phyloP scores from a whole-genome alignment of 2,888 invertebrate genomes.

The Nephrotoma flavescens region DNA sequence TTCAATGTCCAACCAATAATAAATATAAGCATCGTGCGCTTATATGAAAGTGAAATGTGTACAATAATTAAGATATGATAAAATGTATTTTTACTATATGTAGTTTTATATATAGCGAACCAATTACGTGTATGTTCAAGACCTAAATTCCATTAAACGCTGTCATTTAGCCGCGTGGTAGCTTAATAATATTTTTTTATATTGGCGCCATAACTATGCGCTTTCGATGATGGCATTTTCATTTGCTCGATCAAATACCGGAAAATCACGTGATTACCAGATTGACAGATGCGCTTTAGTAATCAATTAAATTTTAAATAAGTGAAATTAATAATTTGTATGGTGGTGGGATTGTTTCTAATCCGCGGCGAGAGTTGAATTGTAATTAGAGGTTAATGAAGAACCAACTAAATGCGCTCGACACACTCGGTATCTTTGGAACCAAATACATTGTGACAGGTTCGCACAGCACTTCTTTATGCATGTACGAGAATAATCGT shows the following conservation, averaged over 20 bases:
- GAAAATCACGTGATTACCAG: background rate
- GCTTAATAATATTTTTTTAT: background rate
- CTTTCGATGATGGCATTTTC: background rate
- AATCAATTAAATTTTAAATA: background rate
- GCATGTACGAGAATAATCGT: background rate
- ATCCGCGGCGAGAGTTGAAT: background rate
- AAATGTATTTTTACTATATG: background rate
- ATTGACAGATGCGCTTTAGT: background rate
- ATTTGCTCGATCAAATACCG: background rate
- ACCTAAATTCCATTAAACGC: background rate
- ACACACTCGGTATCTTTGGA: too few species aligned
- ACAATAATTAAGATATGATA: background rate
- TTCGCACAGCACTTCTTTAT: background rate
- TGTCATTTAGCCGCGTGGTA: background rate
- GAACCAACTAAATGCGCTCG: background rate
- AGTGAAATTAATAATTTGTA: background rate
- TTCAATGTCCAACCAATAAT: background rate
- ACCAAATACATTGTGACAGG: background rate
- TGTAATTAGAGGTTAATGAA: background rate
- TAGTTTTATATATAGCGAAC: background rate
- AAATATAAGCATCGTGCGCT: background rate
- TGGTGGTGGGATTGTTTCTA: background rate
- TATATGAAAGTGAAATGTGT: background rate
- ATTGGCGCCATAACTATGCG: background rate
- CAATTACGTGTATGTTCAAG: background rate